Base-by-base conservation (phyloP, 2,888 invertebrate species). In the Platycnemis pennipes region DNA sequence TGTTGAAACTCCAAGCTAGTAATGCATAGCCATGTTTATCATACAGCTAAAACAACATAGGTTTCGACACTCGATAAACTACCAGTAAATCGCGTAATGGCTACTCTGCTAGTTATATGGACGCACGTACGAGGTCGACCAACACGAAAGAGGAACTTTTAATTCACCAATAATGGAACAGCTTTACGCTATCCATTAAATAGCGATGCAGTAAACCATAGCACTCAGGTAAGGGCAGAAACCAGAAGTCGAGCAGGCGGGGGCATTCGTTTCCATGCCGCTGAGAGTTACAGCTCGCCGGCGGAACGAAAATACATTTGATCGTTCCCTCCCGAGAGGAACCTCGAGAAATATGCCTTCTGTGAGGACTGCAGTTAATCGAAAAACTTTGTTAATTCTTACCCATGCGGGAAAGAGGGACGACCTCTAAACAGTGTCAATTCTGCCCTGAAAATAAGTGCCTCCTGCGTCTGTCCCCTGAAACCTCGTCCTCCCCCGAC, bases 321-420 rank as follows among this genome's bases (percentile, higher is more conserved):
- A 77, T 7, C 77, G 2, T 77, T 37, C 77, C 37, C 77, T 26
- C 77, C 77, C 37, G 31, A 13, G 31, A 11, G 0, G 31, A 77
- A 11, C 77, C 11, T 31, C 77, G 13, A 77, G 77, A 77, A 77
- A 77, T 31, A 77, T 77, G 37, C 77, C 77, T 77, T 77, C 37
- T 16, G 77, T 11, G 13, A 77, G 77, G 37, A 77, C 77, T 77
- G 77, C 77, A 77, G 77, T 77, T 77, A 77, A 77, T 77, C 77
- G 77, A 77, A 77, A 77, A 77, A 77, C 77, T 77, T 77, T 77
- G 77, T 26, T 77, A 77, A 77, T 77, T 77, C 77, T 77, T 77
- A 77, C 31, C 37, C 77, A 77, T 37, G 37, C 77, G 37, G 77
- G 37, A 77, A 63, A 37, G 77, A 77, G n/a, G 69, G 69, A 77